These are phyloP conservation scores for Monochamus alternatus DNA, from an alignment of 2,888 invertebrate species.

Conservation along the genomic window DNA sequence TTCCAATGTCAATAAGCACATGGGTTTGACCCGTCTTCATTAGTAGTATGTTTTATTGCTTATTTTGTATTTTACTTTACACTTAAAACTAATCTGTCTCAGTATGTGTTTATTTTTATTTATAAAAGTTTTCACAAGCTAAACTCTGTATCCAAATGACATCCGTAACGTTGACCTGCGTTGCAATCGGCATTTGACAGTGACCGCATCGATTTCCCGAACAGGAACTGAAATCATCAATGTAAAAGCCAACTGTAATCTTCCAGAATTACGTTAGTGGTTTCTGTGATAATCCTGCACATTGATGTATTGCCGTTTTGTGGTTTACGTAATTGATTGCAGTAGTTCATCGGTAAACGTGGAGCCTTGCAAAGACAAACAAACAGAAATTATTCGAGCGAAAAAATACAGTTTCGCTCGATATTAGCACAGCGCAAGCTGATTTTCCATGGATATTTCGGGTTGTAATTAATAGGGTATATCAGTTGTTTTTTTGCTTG, in stretches of 20 bases:
- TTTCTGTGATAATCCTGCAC: constrained; percentile 36
- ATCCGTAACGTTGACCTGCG: constrained; percentile 8
- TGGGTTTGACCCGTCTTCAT: too few relatives aligned
- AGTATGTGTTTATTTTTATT: background rate
- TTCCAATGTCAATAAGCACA: too few relatives aligned
- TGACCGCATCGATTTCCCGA: constrained; percentile 33
- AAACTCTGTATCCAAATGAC: background rate
- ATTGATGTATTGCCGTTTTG: constrained; percentile 30
- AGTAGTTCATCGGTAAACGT: constrained; percentile 23
- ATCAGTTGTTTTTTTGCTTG: too few relatives aligned
- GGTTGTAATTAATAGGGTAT: too few relatives aligned
- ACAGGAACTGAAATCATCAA: constrained; percentile 36
- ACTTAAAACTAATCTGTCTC: too few relatives aligned
- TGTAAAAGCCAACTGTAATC: constrained; percentile 37
- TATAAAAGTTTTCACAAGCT: background rate
- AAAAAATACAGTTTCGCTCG: too few relatives aligned
- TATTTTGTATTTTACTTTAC: too few relatives aligned
- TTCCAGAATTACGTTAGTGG: constrained; percentile 39
- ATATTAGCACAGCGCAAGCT: too few relatives aligned
- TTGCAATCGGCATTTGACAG: constrained; percentile 15
- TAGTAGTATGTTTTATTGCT: too few relatives aligned
- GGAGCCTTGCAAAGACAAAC: constrained; percentile 15
- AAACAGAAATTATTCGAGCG: background rate
- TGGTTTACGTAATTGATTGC: constrained; percentile 32
- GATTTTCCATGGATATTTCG: too few relatives aligned